phyloP scores from a whole-genome alignment of 2,797 vertebrate species.

The Myotis daubentonii region DNA sequence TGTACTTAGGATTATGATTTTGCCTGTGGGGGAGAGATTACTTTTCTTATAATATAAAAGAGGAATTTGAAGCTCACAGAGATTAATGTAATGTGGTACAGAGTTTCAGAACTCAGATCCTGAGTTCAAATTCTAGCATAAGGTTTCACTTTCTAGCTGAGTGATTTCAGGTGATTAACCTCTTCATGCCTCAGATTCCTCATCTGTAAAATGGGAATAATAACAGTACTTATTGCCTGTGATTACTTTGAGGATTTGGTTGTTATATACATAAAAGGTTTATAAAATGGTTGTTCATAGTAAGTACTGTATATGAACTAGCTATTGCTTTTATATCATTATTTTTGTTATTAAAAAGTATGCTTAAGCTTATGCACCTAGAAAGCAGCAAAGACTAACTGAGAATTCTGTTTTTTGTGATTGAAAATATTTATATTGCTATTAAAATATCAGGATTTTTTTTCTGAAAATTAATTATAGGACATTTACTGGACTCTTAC shows the following conservation, averaged over 20 bases:
- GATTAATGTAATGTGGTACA: background rate
- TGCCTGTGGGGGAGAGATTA: background rate
- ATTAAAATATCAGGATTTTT: constrained; percentile 1
- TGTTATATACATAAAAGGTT: background rate
- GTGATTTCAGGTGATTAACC: background rate
- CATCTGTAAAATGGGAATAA: background rate
- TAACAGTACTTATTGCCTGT: background rate
- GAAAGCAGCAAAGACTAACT: background rate
- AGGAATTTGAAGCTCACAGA: background rate
- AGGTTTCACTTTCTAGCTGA: background rate
- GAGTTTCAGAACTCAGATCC: background rate
- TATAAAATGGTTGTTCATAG: background rate
- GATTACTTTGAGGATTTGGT: background rate
- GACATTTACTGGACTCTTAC: background rate
- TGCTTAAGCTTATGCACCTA: background rate
- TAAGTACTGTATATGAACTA: background rate
- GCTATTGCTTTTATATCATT: background rate
- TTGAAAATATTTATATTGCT: background rate
- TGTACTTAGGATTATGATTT: constrained; percentile 6
- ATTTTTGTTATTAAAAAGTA: background rate
- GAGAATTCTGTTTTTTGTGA: background rate
- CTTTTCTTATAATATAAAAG: background rate
- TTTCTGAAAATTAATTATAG: constrained; percentile 12
- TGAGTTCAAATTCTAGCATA: background rate
- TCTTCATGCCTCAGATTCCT: background rate